Conservation (phyloP, 2,113 vertebrate genomes). For the Oryctolagus cuniculus region DNA sequence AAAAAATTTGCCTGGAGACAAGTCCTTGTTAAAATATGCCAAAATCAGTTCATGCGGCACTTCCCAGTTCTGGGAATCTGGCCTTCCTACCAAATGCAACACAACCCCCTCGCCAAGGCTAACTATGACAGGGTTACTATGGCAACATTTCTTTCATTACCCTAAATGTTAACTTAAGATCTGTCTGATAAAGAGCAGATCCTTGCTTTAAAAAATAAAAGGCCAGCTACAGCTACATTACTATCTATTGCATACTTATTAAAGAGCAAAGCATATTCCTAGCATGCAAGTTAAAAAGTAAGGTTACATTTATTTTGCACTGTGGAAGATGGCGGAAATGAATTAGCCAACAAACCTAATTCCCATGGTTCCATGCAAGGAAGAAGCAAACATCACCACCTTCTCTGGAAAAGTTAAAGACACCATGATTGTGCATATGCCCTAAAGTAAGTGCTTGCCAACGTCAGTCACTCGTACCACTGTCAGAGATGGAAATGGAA, state of each 20-base stretch:
- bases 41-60: neutral
- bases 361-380: neutral
- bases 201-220: slow-evolving; percentile 39
- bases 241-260: slow-evolving; percentile 27
- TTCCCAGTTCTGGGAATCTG: neutral
- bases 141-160: neutral
- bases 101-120: neutral
- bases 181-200: neutral
- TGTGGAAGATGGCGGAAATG: slow-evolving; percentile 44
- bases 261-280: slow-evolving; percentile 57
- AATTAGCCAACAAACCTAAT: slow-evolving; percentile 12
- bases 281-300: slow-evolving; percentile 55
- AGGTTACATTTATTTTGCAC: slow-evolving; percentile 55
- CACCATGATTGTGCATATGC: slow-evolving; percentile 4
- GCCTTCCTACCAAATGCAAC: neutral
- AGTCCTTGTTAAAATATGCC: neutral
- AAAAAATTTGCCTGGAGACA: neutral
- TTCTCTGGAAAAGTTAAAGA: slow-evolving; percentile 56
- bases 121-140: neutral
- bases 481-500: slow-evolving; percentile 42
- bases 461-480: slow-evolving; percentile 40
- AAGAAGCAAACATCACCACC: slow-evolving; percentile 30
- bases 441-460: slow-evolving; percentile 12
- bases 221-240: neutral
- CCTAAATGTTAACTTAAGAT: slow-evolving; percentile 17